These are phyloP conservation scores for Hydrophis major DNA, from an alignment of 2,797 vertebrate genomes.

Conservation along the genomic window DNA sequence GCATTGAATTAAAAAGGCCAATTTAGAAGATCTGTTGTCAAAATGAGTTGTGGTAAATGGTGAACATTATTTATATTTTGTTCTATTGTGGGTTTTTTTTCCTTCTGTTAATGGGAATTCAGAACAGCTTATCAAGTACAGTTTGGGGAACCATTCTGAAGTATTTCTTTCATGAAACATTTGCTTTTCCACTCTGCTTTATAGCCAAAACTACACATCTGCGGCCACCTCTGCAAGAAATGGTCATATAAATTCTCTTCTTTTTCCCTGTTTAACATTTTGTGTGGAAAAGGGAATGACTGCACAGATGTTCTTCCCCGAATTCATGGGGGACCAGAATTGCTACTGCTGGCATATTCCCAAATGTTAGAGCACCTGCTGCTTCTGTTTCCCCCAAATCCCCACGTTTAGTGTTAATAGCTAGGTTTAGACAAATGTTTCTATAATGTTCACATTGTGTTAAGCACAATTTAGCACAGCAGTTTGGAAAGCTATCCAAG, in stretches of 20 bases:
- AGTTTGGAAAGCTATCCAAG: not conserved
- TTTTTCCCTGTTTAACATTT: not conserved
- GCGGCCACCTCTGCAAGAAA: not conserved
- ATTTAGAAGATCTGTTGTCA: not conserved
- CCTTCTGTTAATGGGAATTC: not conserved
- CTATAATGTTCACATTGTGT: not conserved
- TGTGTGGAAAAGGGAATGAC: not conserved
- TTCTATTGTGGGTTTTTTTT: not conserved
- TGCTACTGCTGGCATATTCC: not conserved
- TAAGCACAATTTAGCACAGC: not conserved
- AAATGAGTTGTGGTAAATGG: not conserved
- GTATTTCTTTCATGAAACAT: not conserved
- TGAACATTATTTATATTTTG: not conserved
- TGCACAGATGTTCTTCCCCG: not conserved
- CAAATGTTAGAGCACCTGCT: not conserved
- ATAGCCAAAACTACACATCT: not conserved
- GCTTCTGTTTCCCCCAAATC: not conserved
- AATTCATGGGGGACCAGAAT: not conserved
- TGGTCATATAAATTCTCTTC: not conserved
- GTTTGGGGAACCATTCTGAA: not conserved
- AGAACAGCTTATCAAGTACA: not conserved
- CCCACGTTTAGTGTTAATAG: not conserved
- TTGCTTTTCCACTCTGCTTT: not conserved
- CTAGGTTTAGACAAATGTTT: not conserved
- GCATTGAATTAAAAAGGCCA: not conserved